Conservation (phyloP, 2,888 invertebrate species). For the Meiosimyza platycephala region DNA sequence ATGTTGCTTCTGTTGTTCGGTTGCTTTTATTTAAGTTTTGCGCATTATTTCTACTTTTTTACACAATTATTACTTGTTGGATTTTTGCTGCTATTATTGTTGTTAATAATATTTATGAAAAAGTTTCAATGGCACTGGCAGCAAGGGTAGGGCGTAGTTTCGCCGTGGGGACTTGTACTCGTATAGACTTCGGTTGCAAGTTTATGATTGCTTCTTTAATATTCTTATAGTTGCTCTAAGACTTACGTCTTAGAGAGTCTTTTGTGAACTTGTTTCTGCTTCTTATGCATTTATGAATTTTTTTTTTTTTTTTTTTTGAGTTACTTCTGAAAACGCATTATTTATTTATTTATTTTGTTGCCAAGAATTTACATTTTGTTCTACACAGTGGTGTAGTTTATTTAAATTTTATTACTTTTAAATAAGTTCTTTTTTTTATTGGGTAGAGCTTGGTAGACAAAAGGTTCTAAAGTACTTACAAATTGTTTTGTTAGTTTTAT, state of each 20-base stretch:
- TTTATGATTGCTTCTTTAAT: constrained; percentile 19
- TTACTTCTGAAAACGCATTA: no score
- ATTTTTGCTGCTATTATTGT: constrained; percentile 53
- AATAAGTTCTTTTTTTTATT: no score
- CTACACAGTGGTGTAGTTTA: no score
- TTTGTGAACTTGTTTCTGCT: constrained; percentile 4
- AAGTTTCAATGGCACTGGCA: constrained; percentile 48
- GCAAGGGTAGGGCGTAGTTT: neutral
- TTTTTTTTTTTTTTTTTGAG: neutral
- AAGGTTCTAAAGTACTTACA: no score
- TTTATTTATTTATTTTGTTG: no score
- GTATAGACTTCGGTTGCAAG: constrained; percentile 1
- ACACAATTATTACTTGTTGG: constrained; percentile 14
- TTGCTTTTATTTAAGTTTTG: constrained; percentile 6
- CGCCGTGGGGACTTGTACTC: neutral
- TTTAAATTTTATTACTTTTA: no score
- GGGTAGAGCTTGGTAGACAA: no score
- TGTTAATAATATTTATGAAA: constrained; percentile 60
- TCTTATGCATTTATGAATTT: neutral
- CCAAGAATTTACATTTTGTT: no score
- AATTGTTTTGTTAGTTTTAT: no score
- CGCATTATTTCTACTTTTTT: constrained; percentile 19
- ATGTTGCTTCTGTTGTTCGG: constrained; percentile 3
- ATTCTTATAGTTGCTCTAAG: constrained; percentile 15
- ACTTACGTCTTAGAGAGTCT: neutral